These are phyloP conservation scores for Acronicta leporina DNA, from an alignment of 2,888 invertebrate species.

Conservation along the genomic window DNA sequence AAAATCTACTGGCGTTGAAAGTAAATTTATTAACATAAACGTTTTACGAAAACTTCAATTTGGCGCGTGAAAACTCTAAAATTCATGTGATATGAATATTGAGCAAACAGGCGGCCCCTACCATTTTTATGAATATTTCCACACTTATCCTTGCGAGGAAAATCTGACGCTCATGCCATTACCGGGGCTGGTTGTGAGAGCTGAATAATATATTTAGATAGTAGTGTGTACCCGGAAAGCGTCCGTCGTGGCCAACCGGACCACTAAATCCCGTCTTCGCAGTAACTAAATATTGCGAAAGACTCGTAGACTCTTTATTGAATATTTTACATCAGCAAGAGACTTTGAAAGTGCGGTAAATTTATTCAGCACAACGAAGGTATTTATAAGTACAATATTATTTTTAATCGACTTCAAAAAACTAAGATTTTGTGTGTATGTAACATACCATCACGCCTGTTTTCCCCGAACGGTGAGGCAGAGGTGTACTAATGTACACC, in stretches of 20 bases:
- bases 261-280: constrained; percentile 31
- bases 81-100: constrained; percentile 59
- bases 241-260: constrained; percentile 15
- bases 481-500: too few relatives aligned
- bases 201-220: constrained; percentile 73
- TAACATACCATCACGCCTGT: too few relatives aligned
- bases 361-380: background rate
- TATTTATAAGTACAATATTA: constrained; percentile 1
- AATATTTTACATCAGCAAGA: constrained; percentile 43
- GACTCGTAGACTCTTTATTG: constrained; percentile 30
- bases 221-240: constrained; percentile 38
- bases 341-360: constrained; percentile 24
- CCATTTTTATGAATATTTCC: constrained; percentile 63
- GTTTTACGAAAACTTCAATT: constrained; percentile 33
- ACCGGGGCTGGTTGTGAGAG: constrained; percentile 49
- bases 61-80: constrained; percentile 25
- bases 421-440: too few relatives aligned
- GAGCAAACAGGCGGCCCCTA: constrained; percentile 33
- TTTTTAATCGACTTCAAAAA: background rate
- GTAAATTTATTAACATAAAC: constrained; percentile 20
- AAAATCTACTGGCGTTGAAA: constrained; percentile 4
- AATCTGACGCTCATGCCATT: constrained; percentile 64
- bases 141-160: constrained; percentile 56
- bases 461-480: too few relatives aligned
- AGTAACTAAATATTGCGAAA: constrained; percentile 37